These are phyloP conservation scores for Torymus tubicola DNA, from an alignment of 2,888 invertebrate genomes.

Conservation along the genomic window DNA sequence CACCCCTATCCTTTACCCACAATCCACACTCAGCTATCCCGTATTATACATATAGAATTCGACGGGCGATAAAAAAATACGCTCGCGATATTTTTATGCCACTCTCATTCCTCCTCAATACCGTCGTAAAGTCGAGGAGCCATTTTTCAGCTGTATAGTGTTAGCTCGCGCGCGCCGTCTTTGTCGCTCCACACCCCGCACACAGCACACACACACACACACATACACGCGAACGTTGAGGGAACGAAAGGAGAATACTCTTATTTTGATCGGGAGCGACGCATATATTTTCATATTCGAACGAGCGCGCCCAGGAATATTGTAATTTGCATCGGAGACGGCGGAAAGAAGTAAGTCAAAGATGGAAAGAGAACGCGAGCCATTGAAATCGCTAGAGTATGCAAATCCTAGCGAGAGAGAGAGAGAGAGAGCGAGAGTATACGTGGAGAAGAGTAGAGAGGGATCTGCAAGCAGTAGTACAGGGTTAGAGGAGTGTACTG, in stretches of 20 bases:
- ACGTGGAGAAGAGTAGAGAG: no score
- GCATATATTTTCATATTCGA: constrained; percentile 74
- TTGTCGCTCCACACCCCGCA: constrained; percentile 6
- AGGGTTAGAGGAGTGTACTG: not conserved
- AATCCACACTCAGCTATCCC: not conserved
- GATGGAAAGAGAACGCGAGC: constrained; percentile 60
- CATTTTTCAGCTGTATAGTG: constrained; percentile 47
- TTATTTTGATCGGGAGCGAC: constrained; percentile 71
- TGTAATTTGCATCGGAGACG: constrained; percentile 75
- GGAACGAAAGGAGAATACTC: constrained; percentile 52
- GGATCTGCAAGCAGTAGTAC: no score
- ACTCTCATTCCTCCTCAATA: constrained; percentile 38
- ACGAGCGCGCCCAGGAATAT: constrained; percentile 73
- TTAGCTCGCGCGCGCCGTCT: constrained; percentile 28
- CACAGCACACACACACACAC: not conserved
- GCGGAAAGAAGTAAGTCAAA: constrained; percentile 71
- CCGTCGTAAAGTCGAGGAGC: constrained; percentile 50
- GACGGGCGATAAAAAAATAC: constrained; percentile 44
- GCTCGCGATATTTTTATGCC: constrained; percentile 40
- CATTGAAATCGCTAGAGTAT: constrained; percentile 71
- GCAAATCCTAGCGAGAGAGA: constrained; percentile 65
- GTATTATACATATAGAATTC: constrained; percentile 42
- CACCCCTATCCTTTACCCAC: not conserved
- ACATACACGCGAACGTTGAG: no score
- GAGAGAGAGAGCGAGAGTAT: no score